Evolutionary conservation across 2,113 vertebrate species (phyloP).

Genomic region (Lynx canadensis): DNA sequence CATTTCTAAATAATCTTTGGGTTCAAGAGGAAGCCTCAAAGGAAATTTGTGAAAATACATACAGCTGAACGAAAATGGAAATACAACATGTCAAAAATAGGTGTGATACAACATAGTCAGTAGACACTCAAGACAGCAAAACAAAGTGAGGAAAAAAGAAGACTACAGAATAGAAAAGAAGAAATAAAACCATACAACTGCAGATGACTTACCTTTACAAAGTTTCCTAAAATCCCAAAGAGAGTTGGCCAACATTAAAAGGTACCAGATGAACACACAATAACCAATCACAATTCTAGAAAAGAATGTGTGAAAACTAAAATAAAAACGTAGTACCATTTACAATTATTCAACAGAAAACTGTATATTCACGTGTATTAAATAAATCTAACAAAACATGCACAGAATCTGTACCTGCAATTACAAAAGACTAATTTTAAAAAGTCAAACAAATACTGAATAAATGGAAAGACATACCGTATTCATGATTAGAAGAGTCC

Average conservation of each 20-base stretch:
- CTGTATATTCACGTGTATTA: background rate
- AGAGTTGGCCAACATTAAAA: background rate
- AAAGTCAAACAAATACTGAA: background rate
- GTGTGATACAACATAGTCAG: background rate
- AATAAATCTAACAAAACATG: background rate
- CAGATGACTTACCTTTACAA: background rate
- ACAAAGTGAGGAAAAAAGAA: background rate
- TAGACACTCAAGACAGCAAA: background rate
- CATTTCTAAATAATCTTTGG: background rate
- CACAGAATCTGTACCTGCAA: background rate
- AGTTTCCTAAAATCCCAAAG: background rate
- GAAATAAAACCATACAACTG: background rate
- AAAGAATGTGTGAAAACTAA: background rate
- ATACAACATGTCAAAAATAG: background rate
- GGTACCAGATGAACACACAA: background rate
- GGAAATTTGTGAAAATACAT: background rate
- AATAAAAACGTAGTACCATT: background rate
- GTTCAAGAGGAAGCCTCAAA: background rate
- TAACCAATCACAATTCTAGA: background rate
- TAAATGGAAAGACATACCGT: background rate
- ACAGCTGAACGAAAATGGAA: background rate
- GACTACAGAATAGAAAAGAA: background rate
- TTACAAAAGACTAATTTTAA: background rate
- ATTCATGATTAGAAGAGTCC: background rate
- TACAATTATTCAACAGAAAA: background rate